phyloP scores from a whole-genome alignment of 2,888 invertebrate genomes.

The Adelphocoris suturalis region DNA sequence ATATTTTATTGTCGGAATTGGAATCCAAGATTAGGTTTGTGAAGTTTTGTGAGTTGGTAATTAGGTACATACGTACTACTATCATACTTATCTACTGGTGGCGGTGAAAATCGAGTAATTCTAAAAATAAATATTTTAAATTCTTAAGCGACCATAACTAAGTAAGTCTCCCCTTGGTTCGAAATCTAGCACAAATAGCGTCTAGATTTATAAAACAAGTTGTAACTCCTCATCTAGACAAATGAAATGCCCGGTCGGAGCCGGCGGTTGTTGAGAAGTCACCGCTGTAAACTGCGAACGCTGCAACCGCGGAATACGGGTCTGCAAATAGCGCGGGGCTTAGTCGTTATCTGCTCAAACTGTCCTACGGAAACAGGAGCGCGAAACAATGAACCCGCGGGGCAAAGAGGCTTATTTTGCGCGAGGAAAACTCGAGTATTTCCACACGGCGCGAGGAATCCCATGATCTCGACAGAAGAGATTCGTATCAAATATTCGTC shows the following conservation, averaged over 20 bases:
- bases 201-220: background rate
- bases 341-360: slow-evolving; percentile 31
- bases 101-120: too few species aligned
- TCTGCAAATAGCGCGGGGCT: slow-evolving; percentile 34
- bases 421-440: slow-evolving; percentile 21
- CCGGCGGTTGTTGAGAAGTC: slow-evolving; percentile 11
- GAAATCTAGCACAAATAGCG: too few species aligned
- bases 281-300: slow-evolving; percentile 26
- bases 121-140: too few species aligned
- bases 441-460: background rate
- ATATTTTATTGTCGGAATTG: too few species aligned
- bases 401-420: slow-evolving; percentile 26
- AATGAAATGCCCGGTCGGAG: background rate
- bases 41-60: too few species aligned
- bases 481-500: background rate
- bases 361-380: slow-evolving; percentile 39
- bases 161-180: too few species aligned
- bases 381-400: slow-evolving; percentile 36
- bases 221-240: background rate
- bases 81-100: too few species aligned
- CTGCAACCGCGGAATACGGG: slow-evolving; percentile 15
- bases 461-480: slow-evolving; percentile 15
- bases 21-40: too few species aligned
- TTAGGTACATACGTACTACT: too few species aligned
- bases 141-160: too few species aligned